Base-by-base conservation (phyloP, 2,113 vertebrate species). In the Thomomys bottae region DNA sequence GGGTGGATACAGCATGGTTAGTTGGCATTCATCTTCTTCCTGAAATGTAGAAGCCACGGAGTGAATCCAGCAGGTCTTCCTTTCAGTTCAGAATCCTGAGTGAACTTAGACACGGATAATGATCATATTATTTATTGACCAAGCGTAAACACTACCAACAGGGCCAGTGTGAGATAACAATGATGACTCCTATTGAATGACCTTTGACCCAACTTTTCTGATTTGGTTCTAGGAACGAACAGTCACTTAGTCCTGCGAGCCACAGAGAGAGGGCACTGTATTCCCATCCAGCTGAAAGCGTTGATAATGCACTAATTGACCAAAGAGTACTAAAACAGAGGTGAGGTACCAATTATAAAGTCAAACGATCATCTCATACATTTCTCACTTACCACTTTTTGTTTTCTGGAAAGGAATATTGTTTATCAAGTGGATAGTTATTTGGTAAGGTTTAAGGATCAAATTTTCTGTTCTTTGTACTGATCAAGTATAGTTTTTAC, bases 311-410 rank as follows among this genome's bases (percentile, higher is more conserved):
- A 92, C 49, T 84, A 67, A 92, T 97, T 91, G 97, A 98, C 88
- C 97, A 87, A 49, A 97, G 96, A 96, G 97, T 97, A 1, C 83
- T 97, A 80, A 98, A 98, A 64, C 97, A 97, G 88, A 98, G 98
- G 97, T 98, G 54, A 93, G 26, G 30, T 12, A 26, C 59, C 23
- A n/a, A 28, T 40, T 87, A 76, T 73, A 81, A 95, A 86, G 38
- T 20, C 30, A 42, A 79, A 17, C 32, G 17, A 82, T 84, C 63
- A 30, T 64, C 68, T n/a, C 26, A 57, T 92, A 20, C 15, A n/a
- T 30, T 85, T 94, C n/a, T 84, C 77, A 78, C 28, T 63, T 36
- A 18, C 90, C 72, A 49, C 15, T 36, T 89, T 91, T 83, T 83
- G 21, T 82, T 92, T 72, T 54, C 11, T 84, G 4, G 12, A 89